A percentile compares a stretch with the other conserved stretches of the same genome.
Evolutionary conservation across 2,888 invertebrate genomes (phyloP).

Genomic region (Odontothrips loti): DNA sequence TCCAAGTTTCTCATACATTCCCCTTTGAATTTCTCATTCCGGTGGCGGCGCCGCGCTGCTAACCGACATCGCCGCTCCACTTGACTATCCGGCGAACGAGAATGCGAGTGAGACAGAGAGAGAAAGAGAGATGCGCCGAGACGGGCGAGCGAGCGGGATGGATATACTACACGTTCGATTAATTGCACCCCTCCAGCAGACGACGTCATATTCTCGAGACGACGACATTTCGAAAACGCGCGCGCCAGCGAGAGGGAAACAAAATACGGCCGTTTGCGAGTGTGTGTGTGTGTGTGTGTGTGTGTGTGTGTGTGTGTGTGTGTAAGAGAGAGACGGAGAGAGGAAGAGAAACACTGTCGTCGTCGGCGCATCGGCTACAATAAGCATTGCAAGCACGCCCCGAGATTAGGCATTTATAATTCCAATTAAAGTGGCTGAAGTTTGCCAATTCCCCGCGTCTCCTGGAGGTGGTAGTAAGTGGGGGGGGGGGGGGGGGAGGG

Average conservation of each 20-base stretch:
- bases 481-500: not conserved
- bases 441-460: conserved; percentile 7
- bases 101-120: too few species aligned
- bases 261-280: not conserved
- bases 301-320: too few species aligned
- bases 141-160: not conserved
- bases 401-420: conserved; percentile 26
- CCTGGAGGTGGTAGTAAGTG: not conserved
- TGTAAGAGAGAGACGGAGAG: not conserved
- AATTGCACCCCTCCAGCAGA: not conserved
- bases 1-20: not conserved
- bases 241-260: not conserved
- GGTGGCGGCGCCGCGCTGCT: not conserved
- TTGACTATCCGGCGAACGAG: not conserved
- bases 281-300: too few species aligned
- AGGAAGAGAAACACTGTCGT: not conserved
- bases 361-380: not conserved
- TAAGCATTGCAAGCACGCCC: conserved; percentile 19
- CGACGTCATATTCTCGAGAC: not conserved
- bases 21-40: not conserved
- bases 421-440: conserved; percentile 20
- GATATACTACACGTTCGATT: too few species aligned
- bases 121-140: not conserved
- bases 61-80: not conserved
- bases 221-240: not conserved